Percentiles rank a stretch among this genome's conserved stretches.
Conservation (phyloP, 2,888 invertebrate genomes). For the Caenorhabditis sp. region DNA sequence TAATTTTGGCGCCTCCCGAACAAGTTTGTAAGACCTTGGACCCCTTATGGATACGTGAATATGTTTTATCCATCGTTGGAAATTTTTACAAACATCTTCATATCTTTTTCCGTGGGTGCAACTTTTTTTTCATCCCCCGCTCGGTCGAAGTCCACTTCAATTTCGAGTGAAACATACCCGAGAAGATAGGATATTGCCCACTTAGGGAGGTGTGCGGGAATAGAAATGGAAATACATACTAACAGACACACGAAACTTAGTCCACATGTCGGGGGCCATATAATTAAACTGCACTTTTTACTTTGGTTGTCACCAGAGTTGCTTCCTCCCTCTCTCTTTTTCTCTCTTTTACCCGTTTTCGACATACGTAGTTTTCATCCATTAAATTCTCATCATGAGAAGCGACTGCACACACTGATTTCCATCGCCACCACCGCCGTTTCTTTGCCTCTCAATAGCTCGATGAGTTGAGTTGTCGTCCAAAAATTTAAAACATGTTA, state of each 20-base stretch:
- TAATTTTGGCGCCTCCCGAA: constrained; percentile 33
- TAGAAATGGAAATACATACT: constrained; percentile 32
- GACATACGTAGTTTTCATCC: constrained; percentile 32
- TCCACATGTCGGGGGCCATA: constrained; percentile 32
- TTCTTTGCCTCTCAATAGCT: constrained; percentile 29
- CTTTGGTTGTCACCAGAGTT: constrained; percentile 55
- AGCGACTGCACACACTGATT: constrained; percentile 40
- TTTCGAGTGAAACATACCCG: constrained; percentile 42
- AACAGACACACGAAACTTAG: constrained; percentile 6
- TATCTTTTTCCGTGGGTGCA: neutral
- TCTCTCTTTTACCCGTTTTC: constrained; percentile 15
- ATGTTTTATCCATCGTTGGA: neutral
- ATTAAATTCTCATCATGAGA: no score
- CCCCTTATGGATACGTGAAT: neutral
- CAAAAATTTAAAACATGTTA: constrained; percentile 59
- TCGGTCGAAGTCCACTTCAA: constrained; percentile 32
- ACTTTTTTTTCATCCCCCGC: neutral
- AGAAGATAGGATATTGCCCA: constrained; percentile 43
- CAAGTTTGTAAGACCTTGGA: constrained; percentile 2
- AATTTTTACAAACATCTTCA: constrained; percentile 9
- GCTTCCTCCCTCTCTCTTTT: no score
- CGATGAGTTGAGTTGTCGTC: constrained; percentile 52
- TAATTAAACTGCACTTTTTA: constrained; percentile 65
- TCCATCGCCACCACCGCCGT: neutral
- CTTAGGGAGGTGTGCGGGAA: constrained; percentile 36